These are phyloP conservation scores for Eidolon dupreanum DNA, from an alignment of 2,797 vertebrate species.

Conservation along the genomic window DNA sequence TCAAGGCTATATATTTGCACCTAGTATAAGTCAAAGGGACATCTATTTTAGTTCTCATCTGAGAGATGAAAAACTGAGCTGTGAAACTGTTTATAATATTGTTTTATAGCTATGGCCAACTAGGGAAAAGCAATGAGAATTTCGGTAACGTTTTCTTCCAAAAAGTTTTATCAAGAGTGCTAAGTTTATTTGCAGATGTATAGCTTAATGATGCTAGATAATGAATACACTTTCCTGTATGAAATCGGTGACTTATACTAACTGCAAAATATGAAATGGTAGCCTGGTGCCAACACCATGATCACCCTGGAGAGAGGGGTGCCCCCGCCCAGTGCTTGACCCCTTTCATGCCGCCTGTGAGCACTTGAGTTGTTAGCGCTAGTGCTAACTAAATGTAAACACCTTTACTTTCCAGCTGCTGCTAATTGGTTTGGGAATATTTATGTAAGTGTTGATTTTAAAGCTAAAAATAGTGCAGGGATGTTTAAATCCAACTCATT, in stretches of 20 bases:
- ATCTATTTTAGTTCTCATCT: neutral
- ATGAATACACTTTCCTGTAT: neutral
- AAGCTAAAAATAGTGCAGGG: conserved; percentile 83
- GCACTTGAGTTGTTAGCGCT: conserved; percentile 60
- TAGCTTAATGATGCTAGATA: neutral
- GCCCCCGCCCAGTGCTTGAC: neutral
- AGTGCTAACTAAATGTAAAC: conserved; percentile 79
- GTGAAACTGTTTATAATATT: conserved; percentile 31
- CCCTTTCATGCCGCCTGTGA: neutral
- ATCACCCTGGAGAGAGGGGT: neutral
- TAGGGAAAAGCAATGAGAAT: neutral
- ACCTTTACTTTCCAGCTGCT: conserved; percentile 78
- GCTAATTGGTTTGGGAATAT: conserved; percentile 89
- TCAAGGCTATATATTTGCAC: neutral
- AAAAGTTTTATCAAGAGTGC: neutral
- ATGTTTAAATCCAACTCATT: conserved; percentile 80
- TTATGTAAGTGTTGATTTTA: conserved; percentile 88
- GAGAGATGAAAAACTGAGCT: neutral
- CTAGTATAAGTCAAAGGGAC: neutral
- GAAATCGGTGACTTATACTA: neutral
- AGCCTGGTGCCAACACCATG: neutral
- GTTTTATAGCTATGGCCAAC: neutral
- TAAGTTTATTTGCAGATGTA: neutral
- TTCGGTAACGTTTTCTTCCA: neutral
- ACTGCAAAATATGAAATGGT: neutral